These are phyloP conservation scores for Crioceris asparagi DNA, from an alignment of 2,888 invertebrate genomes.

Conservation along the genomic window DNA sequence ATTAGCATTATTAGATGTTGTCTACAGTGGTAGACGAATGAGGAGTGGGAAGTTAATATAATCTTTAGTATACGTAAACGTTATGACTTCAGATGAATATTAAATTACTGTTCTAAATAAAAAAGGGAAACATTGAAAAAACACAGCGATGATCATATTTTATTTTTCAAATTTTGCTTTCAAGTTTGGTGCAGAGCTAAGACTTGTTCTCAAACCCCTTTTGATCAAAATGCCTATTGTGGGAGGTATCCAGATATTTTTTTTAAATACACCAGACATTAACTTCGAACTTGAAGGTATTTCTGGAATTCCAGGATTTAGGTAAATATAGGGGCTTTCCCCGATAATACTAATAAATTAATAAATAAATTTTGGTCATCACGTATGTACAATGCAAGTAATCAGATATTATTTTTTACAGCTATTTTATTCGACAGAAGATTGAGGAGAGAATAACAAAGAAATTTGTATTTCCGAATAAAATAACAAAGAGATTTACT, in stretches of 20 bases:
- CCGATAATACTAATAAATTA: background rate
- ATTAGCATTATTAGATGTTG: too few species aligned
- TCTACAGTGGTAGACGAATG: too few species aligned
- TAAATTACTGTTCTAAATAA: too few species aligned
- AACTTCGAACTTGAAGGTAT: slow-evolving; percentile 93
- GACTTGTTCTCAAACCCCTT: slow-evolving; percentile 87
- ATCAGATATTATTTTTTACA: slow-evolving; percentile 11
- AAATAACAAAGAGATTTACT: slow-evolving; percentile 76
- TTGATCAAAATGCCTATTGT: slow-evolving; percentile 80
- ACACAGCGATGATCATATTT: too few species aligned
- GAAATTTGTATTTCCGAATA: slow-evolving; percentile 89
- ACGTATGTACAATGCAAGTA: background rate
- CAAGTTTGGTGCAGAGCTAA: slow-evolving; percentile 26
- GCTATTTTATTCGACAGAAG: slow-evolving; percentile 26
- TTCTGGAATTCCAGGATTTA: slow-evolving; percentile 89
- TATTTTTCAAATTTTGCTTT: too few species aligned
- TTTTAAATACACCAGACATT: slow-evolving; percentile 87
- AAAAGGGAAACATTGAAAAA: too few species aligned
- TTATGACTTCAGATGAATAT: too few species aligned
- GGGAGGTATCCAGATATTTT: slow-evolving; percentile 89
- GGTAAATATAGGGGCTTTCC: slow-evolving; percentile 39
- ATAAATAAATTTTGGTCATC: background rate
- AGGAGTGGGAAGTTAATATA: too few species aligned
- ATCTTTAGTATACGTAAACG: too few species aligned
- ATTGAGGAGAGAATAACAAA: slow-evolving; percentile 32